A percentile compares a stretch with the other conserved stretches of the same genome.
phyloP scores from a whole-genome alignment of 2,888 invertebrate species.

The Steinernema carpocapsae region DNA sequence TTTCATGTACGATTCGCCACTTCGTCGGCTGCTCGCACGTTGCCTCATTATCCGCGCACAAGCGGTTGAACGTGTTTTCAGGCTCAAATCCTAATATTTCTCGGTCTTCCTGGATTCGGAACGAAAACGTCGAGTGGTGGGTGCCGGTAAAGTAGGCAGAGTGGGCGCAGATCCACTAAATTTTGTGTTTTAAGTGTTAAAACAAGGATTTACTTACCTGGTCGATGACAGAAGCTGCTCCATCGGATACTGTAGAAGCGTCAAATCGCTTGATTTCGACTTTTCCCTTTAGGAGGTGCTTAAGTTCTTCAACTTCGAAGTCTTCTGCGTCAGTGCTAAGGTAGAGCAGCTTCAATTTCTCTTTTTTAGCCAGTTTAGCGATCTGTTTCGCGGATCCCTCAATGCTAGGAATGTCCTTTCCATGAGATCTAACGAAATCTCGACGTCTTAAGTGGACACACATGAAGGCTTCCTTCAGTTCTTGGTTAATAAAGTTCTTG shows the following conservation, averaged over 20 bases:
- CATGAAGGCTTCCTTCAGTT: slow-evolving; percentile 77
- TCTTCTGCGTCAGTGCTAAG: slow-evolving; percentile 60
- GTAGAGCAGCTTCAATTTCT: slow-evolving; percentile 51
- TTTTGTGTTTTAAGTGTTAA: neutral
- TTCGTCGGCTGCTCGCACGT: slow-evolving; percentile 79
- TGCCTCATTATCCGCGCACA: slow-evolving; percentile 75
- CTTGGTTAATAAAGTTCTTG: slow-evolving; percentile 75
- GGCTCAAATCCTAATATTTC: slow-evolving; percentile 87
- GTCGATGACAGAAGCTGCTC: slow-evolving; percentile 62
- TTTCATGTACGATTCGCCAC: slow-evolving; percentile 73
- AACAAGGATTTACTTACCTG: slow-evolving; percentile 49
- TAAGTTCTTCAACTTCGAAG: slow-evolving; percentile 71
- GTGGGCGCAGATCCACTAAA: slow-evolving; percentile 88
- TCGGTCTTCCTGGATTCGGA: slow-evolving; percentile 93
- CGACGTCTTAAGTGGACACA: slow-evolving; percentile 85
- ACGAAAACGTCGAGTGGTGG: slow-evolving; percentile 92
- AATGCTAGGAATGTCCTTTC: slow-evolving; percentile 81
- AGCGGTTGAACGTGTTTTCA: slow-evolving; percentile 83
- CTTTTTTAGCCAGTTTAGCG: slow-evolving; percentile 41
- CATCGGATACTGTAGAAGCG: slow-evolving; percentile 51
- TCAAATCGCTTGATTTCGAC: slow-evolving; percentile 39
- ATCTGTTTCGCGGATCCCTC: slow-evolving; percentile 78
- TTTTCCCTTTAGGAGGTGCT: slow-evolving; percentile 69
- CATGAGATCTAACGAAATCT: slow-evolving; percentile 82
- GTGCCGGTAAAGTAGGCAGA: slow-evolving; percentile 82